Conservation (phyloP, 2,797 vertebrate genomes). For the Cyprinodon diabolis region DNA sequence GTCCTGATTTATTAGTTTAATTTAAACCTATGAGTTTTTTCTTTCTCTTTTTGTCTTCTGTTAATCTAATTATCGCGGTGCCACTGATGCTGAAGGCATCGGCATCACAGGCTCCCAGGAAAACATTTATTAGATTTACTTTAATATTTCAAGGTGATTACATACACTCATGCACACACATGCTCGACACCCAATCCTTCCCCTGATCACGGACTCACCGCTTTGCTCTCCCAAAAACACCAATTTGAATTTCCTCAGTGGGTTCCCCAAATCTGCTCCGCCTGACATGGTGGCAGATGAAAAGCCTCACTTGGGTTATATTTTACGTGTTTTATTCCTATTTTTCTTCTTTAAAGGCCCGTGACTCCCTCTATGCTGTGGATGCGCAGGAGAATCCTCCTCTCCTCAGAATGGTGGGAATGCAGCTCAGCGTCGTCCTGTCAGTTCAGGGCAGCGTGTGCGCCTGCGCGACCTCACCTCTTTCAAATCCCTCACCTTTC, state of each 20-base stretch:
- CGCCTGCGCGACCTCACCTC: conserved; percentile 83
- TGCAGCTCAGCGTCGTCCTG: conserved; percentile 81
- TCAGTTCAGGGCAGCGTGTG: conserved; percentile 57
- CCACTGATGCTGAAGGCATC: conserved; percentile 38
- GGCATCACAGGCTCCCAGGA: conserved; percentile 24
- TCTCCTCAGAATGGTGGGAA: conserved; percentile 80
- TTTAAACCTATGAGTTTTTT: conserved; percentile 38
- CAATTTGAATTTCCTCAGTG: conserved; percentile 94
- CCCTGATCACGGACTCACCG: conserved; percentile 81
- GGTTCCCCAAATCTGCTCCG: conserved; percentile 92
- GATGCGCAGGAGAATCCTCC: conserved; percentile 72
- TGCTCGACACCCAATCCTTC: conserved; percentile 52
- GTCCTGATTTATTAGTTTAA: conserved; percentile 16
- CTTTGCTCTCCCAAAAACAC: conserved; percentile 94
- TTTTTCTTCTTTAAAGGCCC: conserved; percentile 45
- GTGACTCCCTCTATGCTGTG: conserved; percentile 57
- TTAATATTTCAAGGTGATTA: conserved; percentile 40
- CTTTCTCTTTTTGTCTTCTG: conserved; percentile 12
- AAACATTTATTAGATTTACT: conserved; percentile 24
- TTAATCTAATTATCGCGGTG: conserved; percentile 64
- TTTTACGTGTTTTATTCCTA: not conserved
- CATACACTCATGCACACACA: conserved; percentile 56
- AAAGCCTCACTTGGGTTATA: conserved; percentile 54
- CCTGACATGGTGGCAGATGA: conserved; percentile 84
- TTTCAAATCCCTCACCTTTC: conserved; percentile 70